A percentile compares a stretch with the other conserved stretches of the same genome.
Conservation (phyloP, 1,140 invertebrate species). For the Chrysomallon squamiferum region DNA sequence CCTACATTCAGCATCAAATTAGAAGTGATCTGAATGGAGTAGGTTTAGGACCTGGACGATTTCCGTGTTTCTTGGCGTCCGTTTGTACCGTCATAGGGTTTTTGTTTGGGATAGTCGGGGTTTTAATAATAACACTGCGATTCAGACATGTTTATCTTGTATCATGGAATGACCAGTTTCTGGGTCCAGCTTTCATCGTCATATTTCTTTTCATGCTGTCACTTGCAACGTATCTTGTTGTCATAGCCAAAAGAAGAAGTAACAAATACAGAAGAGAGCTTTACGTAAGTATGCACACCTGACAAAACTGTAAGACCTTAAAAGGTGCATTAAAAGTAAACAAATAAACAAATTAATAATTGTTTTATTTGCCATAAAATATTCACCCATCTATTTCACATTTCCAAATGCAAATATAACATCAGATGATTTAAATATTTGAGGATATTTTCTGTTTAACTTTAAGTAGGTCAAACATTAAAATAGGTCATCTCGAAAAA, state of each 20-base stretch:
- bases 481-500: too few species aligned
- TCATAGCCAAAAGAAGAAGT: constrained; percentile 38
- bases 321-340: too few species aligned
- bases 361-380: too few species aligned
- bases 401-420: too few species aligned
- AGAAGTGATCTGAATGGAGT: constrained; percentile 47
- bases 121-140: constrained; percentile 45
- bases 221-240: constrained; percentile 35
- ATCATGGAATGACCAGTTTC: constrained; percentile 47
- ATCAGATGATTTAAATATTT: too few species aligned
- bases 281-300: constrained; percentile 36
- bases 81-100: constrained; percentile 29
- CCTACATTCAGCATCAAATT: constrained; percentile 48
- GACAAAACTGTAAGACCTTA: too few species aligned
- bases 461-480: too few species aligned
- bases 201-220: constrained; percentile 41
- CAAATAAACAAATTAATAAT: too few species aligned
- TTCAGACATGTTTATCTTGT: constrained; percentile 53
- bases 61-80: constrained; percentile 29
- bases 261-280: constrained; percentile 50
- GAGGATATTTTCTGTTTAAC: too few species aligned
- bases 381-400: too few species aligned
- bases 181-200: constrained; percentile 53
- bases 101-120: constrained; percentile 35
- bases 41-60: constrained; percentile 39